Evolutionary conservation across 2,113 vertebrate genomes (phyloP).

Genomic region (Manacus vitellinus): DNA sequence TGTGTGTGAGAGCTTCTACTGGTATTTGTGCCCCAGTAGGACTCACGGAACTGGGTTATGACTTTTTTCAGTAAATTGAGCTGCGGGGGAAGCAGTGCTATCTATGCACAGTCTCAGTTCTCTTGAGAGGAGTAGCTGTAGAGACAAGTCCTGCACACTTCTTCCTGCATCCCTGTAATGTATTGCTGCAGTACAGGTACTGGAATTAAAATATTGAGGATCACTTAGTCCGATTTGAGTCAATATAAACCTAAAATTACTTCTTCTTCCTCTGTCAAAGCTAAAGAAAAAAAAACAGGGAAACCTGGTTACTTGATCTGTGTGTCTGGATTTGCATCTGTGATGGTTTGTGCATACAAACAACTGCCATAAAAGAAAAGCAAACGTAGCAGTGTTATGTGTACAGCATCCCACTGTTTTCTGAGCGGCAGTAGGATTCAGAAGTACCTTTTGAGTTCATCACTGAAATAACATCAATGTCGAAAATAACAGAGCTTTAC

Average conservation of each 20-base stretch:
- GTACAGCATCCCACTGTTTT: not conserved
- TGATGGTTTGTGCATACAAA: not conserved
- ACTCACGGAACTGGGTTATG: not conserved
- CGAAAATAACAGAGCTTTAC: not conserved
- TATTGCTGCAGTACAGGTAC: not conserved
- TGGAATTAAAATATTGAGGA: not conserved
- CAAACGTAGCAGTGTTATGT: accelerated
- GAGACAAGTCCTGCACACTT: not conserved
- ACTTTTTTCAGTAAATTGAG: not conserved
- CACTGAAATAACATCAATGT: not conserved
- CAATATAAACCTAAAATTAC: not conserved
- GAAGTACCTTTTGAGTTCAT: not conserved
- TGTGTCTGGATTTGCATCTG: not conserved
- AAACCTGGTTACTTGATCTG: not conserved
- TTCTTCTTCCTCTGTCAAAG: not conserved
- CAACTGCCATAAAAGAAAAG: not conserved
- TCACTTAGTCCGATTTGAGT: not conserved
- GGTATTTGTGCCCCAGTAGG: not conserved
- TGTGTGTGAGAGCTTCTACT: not conserved
- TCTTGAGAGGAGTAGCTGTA: not conserved
- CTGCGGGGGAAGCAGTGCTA: not conserved
- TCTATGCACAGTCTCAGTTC: not conserved
- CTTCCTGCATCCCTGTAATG: not conserved
- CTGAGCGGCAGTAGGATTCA: not conserved
- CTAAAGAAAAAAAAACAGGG: not conserved